A percentile compares a stretch with the other conserved stretches of the same genome.
Conservation (phyloP, 2,888 invertebrate species). For the Saturnia japonica region DNA sequence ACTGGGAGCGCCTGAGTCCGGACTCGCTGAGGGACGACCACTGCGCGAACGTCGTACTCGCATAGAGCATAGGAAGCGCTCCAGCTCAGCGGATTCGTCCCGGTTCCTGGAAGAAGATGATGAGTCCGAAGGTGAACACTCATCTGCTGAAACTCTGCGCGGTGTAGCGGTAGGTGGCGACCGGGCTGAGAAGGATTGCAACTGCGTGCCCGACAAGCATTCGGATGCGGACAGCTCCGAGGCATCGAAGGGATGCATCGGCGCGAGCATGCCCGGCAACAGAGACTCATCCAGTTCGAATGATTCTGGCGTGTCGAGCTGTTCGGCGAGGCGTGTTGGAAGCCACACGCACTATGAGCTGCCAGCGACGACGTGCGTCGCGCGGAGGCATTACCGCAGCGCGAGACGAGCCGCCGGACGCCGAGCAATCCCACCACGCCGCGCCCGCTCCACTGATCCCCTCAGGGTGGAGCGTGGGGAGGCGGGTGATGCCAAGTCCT, state of each 20-base stretch:
- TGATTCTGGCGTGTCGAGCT: constrained; percentile 89
- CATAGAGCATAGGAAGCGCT: constrained; percentile 78
- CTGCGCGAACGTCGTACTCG: constrained; percentile 31
- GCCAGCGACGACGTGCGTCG: constrained; percentile 79
- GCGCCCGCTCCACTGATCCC: constrained; percentile 87
- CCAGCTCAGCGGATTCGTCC: constrained; percentile 88
- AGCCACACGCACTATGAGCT: constrained; percentile 83
- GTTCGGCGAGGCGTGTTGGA: constrained; percentile 80
- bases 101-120: constrained; percentile 84
- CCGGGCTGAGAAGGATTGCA: constrained; percentile 63
- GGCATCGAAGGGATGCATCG: constrained; percentile 49
- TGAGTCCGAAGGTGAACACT: constrained; percentile 73
- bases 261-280: constrained; percentile 71
- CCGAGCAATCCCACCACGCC: constrained; percentile 83
- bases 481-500: constrained; percentile 84
- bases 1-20: constrained; percentile 47
- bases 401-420: constrained; percentile 81
- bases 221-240: constrained; percentile 72
- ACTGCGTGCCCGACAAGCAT: constrained; percentile 52
- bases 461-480: constrained; percentile 81
- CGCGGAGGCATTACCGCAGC: constrained; percentile 80
- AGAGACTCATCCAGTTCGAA: constrained; percentile 91
- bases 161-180: constrained; percentile 56
- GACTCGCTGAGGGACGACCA: background rate
- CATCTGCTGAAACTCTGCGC: constrained; percentile 76